Conservation (phyloP, 2,797 vertebrate genomes). For the Hemitrygon akajei region DNA sequence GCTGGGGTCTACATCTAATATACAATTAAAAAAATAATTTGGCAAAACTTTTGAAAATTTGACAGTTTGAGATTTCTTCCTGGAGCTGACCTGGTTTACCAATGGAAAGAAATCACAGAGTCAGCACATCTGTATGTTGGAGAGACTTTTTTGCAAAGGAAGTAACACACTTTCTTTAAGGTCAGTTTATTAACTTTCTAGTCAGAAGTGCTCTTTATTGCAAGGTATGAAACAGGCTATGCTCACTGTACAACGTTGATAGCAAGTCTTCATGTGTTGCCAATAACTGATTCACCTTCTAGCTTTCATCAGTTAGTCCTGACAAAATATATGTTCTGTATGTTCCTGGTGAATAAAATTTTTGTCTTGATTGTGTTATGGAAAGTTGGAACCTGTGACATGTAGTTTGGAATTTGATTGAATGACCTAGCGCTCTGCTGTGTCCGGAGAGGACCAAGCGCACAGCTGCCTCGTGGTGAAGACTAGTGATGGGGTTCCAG, state of each 20-base stretch:
- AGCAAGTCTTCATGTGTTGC: too few relatives aligned
- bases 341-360: background rate
- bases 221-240: background rate
- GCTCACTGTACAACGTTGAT: background rate
- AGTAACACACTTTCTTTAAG: background rate
- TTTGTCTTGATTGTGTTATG: too few relatives aligned
- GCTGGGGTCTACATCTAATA: too few relatives aligned
- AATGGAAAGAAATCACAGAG: background rate
- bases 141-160: background rate
- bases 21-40: background rate
- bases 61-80: background rate
- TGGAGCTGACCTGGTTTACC: background rate
- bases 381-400: too few relatives aligned
- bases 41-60: background rate
- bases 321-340: background rate
- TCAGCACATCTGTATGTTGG: background rate
- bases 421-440: too few relatives aligned
- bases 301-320: background rate
- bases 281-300: background rate
- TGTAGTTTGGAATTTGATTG: too few relatives aligned
- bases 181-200: background rate
- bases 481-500: too few relatives aligned
- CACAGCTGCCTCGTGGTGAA: too few relatives aligned
- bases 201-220: background rate
- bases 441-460: too few relatives aligned